Conservation (phyloP, 2,888 invertebrate species). For the Bimastos eiseni region DNA sequence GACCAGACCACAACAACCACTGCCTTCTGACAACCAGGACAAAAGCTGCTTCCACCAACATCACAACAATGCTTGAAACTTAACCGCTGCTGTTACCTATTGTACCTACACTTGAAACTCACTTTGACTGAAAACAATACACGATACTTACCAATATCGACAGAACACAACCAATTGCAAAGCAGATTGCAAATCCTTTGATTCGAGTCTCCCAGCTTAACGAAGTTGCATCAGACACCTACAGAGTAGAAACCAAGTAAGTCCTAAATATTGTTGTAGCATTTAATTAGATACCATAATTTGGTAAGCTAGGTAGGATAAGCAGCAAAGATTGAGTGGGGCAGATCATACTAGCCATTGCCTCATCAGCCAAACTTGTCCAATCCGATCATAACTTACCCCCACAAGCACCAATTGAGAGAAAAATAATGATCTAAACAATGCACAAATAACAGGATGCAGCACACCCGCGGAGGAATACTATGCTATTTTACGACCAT, state of each 20-base stretch:
- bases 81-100: too few relatives aligned
- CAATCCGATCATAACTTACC: too few relatives aligned
- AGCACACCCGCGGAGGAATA: too few relatives aligned
- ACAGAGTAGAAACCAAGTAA: constrained; percentile 19
- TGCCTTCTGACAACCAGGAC: not conserved
- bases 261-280: too few relatives aligned
- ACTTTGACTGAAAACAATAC: constrained; percentile 67
- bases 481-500: too few relatives aligned
- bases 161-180: constrained; percentile 76
- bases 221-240: constrained; percentile 76
- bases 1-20: not conserved
- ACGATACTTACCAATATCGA: constrained; percentile 71
- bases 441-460: too few relatives aligned
- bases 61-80: too few relatives aligned
- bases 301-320: not conserved
- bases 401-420: too few relatives aligned
- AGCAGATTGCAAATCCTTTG: constrained; percentile 80
- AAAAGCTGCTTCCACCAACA: not conserved
- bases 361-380: too few relatives aligned
- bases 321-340: not conserved
- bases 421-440: too few relatives aligned
- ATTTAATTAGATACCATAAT: too few relatives aligned
- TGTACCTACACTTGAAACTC: not conserved
- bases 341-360: not conserved
- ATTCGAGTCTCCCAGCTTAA: constrained; percentile 83